These are phyloP conservation scores for Micromussa lordhowensis DNA, from an alignment of 92 coral and sea anemone genomes.

Conservation along the genomic window DNA sequence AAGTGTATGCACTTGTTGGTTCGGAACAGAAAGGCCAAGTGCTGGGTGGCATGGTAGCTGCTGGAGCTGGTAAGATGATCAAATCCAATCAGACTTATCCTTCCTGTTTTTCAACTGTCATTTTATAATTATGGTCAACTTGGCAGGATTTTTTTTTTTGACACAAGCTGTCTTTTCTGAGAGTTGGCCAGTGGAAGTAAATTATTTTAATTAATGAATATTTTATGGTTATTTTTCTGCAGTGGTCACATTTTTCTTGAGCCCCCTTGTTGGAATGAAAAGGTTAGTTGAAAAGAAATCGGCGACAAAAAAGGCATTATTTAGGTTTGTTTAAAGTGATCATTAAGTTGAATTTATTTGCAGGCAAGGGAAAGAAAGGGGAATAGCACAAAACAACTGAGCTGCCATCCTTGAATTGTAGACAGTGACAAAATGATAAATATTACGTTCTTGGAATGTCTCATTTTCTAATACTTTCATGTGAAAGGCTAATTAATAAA, in stretches of 20 bases:
- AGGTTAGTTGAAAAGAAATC: constrained; percentile 49
- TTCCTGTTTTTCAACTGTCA: neutral
- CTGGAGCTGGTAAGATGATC: constrained; percentile 79
- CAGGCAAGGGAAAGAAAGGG: no score
- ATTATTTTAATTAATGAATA: neutral
- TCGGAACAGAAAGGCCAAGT: constrained; percentile 96
- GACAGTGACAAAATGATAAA: no score
- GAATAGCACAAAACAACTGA: no score
- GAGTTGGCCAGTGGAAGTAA: neutral
- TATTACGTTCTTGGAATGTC: neutral
- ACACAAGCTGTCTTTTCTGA: neutral
- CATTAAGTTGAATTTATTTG: no score
- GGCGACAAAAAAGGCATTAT: neutral
- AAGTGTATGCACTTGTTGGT: constrained; percentile 96
- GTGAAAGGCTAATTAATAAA: no score
- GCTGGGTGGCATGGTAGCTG: constrained; percentile 97
- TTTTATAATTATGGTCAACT: no score
- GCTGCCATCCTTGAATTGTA: no score
- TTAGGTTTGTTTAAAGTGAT: neutral
- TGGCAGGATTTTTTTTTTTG: neutral
- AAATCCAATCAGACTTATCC: neutral
- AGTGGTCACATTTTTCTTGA: constrained; percentile 92
- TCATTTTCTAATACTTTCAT: neutral
- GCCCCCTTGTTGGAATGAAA: constrained; percentile 98
- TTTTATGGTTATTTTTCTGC: neutral